Evolutionary conservation across 2,113 vertebrate species (phyloP), one percentile per base, ranked within the genome.

Genomic region (Serinus canaria): DNA sequence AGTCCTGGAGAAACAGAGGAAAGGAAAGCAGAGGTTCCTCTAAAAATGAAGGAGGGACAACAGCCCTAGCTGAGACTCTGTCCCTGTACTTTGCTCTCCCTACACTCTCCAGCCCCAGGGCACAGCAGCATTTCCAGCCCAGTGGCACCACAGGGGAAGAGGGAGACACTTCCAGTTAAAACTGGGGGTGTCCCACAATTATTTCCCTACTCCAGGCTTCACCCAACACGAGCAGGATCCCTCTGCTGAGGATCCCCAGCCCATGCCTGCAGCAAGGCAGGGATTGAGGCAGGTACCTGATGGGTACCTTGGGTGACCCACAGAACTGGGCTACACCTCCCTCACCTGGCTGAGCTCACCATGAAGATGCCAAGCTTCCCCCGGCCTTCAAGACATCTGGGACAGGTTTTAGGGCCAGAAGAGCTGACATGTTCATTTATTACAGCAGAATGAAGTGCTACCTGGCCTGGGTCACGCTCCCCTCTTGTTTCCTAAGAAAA

Each of bases 241-340:
- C 41, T 46, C 15, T 10, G 2, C 46, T 35, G 77, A 13, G 25
- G 20, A 50, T 7, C 14, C 11, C 37, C 37, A 30, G 18, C 14
- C 86, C 5, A 7, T 0, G 0, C 13, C 35, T 0, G 2, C 53
- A 53, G 39, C n/a, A 39, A 56, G 35, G n/a, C 56, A 73, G 59
- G 3, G 6, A 18, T 0, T 24, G 21, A 73, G n/a, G 58, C n/a
- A n/a, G n/a, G n/a, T n/a, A n/a, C 44, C 50, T 0, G 0, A 1
- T 0, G 28, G 55, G 25, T 1, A 8, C 62, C 15, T 27, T 15
- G 74, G 11, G 2, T 8, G 0, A 8, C 44, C 20, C 25, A 13
- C 6, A 0, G 0, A 47, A 41, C 53, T 10, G 0, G 2, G 22
- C 47, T 0, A 2, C 28, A 43, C 2, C 15, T 60, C 63, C 35